Evolutionary conservation across 2,113 vertebrate species (phyloP).

Genomic region (Epinephelus lanceolatus): DNA sequence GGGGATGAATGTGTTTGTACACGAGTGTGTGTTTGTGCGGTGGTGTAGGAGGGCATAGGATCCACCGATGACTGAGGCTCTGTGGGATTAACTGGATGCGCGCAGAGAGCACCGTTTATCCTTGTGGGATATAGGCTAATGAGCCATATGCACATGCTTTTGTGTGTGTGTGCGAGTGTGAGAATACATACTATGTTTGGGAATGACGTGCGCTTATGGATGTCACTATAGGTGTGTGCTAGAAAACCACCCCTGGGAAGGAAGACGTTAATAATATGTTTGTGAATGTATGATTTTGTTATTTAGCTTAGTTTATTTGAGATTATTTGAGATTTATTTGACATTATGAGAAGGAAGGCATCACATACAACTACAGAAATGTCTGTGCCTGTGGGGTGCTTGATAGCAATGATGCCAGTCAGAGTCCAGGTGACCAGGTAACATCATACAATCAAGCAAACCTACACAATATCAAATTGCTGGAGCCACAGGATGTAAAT

Average conservation of each 20-base stretch:
- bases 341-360: background rate
- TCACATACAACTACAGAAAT: background rate
- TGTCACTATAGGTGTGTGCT: background rate
- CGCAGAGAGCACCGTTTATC: constrained; percentile 63
- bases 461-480: background rate
- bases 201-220: constrained; percentile 12
- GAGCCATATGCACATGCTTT: constrained; percentile 54
- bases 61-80: constrained; percentile 52
- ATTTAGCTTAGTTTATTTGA: background rate
- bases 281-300: background rate
- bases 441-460: background rate
- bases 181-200: background rate
- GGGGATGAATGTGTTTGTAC: background rate
- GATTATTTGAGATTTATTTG: background rate
- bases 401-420: background rate
- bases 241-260: background rate
- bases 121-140: constrained; percentile 77
- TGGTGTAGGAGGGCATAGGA: background rate
- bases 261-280: background rate
- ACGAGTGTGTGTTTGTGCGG: constrained; percentile 21
- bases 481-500: background rate
- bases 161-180: constrained; percentile 12
- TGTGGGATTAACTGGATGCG: constrained; percentile 62
- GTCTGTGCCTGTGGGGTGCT: too few relatives aligned
- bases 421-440: background rate